Conservation (phyloP, 1,140 invertebrate genomes). For the Scaptomyza pallida region DNA sequence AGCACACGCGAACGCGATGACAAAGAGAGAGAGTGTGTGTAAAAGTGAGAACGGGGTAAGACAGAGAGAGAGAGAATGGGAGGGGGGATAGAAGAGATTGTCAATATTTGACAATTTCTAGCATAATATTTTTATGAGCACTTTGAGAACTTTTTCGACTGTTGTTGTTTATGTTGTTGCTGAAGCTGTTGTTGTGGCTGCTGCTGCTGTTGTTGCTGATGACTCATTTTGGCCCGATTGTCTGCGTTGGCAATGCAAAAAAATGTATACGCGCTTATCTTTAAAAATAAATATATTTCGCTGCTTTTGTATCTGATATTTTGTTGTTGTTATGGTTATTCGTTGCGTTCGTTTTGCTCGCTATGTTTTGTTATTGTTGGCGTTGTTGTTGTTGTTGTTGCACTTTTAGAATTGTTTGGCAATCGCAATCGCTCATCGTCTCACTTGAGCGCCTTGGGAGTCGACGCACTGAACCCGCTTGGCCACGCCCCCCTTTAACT, state of each 20-base stretch:
- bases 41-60: slow-evolving; percentile 13
- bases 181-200: slow-evolving; percentile 46
- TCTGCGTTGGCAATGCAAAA: slow-evolving; percentile 44
- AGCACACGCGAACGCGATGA: slow-evolving; percentile 5
- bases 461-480: slow-evolving; percentile 49
- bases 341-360: no score
- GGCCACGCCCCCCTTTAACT: slow-evolving; percentile 64
- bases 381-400: slow-evolving; percentile 35
- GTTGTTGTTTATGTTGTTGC: slow-evolving; percentile 40
- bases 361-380: slow-evolving; percentile 5
- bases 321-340: slow-evolving; percentile 23
- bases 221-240: slow-evolving; percentile 68
- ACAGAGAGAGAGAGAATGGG: slow-evolving; percentile 4
- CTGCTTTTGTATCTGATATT: slow-evolving; percentile 25
- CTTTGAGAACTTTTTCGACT: slow-evolving; percentile 45
- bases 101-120: slow-evolving; percentile 66
- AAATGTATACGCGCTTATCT: slow-evolving; percentile 42
- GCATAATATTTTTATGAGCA: slow-evolving; percentile 74
- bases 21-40: slow-evolving; percentile 1
- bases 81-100: slow-evolving; percentile 21
- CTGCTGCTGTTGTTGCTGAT: slow-evolving; percentile 58
- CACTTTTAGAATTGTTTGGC: slow-evolving; percentile 50
- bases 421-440: slow-evolving; percentile 46
- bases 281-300: slow-evolving; percentile 56
- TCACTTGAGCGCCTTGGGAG: slow-evolving; percentile 69